Base-by-base conservation (phyloP, 1,140 invertebrate genomes). In the Drosophila malerkotliana region DNA sequence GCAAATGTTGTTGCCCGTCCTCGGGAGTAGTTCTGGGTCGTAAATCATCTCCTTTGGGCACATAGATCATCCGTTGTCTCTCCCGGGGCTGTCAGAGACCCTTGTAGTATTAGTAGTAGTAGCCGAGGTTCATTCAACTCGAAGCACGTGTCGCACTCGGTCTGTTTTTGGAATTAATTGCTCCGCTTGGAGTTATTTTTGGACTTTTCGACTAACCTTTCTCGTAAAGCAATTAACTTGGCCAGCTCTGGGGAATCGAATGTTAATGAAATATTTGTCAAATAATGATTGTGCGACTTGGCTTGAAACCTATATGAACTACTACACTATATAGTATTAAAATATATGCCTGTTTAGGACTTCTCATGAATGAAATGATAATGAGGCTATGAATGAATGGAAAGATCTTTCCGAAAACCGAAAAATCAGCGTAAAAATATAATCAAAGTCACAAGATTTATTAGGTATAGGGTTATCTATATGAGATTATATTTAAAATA, bases 331-430 rank as follows among this genome's bases (percentile, higher is more conserved):
- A 28, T 28, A 28, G 26, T 28, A 7, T 3, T 1, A 28, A 7
- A 1, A 28, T 28, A 28, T 28, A 28, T 7, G 26, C 5, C 30
- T 48, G 10, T 9, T 34, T 30, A 57, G 34, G 9, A 1, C 12
- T 10, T 9, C 9, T 10, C 1, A 84, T 84, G 80, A 84, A 85
- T 85, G 80, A 72, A 80, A 84, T 62, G 73, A 61, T 52, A 53
- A 62, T 48, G 66, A 75, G 60, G 62, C 60, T 69, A 83, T 77
- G 80, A 84, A 74, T 71, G 55, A 59, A 63, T 55, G 52, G 51
- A 59, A 63, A 56, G 52, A 26, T 21, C 24, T 28, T 18, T 15
- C 32, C 21, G 60, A 47, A 47, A 39, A 10, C 3, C 12, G 34
- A 28, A 28, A 18, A 30, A n/a, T 14, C 59, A 41, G 45, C 54